Evolutionary conservation across 1,140 invertebrate genomes (phyloP).

Genomic region (Drosophila lowei): DNA sequence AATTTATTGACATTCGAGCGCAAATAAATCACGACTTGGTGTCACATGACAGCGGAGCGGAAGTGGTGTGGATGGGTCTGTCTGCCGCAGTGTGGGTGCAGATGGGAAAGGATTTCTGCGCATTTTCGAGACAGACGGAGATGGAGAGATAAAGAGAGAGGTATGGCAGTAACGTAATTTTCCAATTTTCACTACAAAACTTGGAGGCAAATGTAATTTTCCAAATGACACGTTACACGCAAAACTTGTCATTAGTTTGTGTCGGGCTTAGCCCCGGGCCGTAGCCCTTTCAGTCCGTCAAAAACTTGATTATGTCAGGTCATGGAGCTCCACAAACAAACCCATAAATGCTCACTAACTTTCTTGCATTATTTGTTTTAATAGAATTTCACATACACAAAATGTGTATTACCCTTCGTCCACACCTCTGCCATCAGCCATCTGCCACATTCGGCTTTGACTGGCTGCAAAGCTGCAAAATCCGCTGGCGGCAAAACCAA

Average conservation of each 20-base stretch:
- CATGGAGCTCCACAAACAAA: slow-evolving; percentile 37
- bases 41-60: slow-evolving; percentile 43
- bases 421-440: slow-evolving; percentile 18
- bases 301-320: slow-evolving; percentile 50
- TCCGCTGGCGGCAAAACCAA: slow-evolving; percentile 49
- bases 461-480: slow-evolving; percentile 45
- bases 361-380: slow-evolving; percentile 63
- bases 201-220: slow-evolving; percentile 7
- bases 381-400: slow-evolving; percentile 56
- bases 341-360: slow-evolving; percentile 52
- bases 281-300: slow-evolving; percentile 20
- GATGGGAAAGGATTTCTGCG: slow-evolving; percentile 40
- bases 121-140: slow-evolving; percentile 24
- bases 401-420: slow-evolving; percentile 18
- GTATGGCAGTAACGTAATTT: neutral
- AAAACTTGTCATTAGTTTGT: slow-evolving; percentile 36
- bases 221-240: neutral
- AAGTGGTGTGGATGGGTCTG: slow-evolving; percentile 9
- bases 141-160: neutral
- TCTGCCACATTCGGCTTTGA: slow-evolving; percentile 30
- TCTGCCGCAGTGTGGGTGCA: slow-evolving; percentile 5
- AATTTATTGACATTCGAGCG: slow-evolving; percentile 47
- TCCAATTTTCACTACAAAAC: neutral
- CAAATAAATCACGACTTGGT: slow-evolving; percentile 54
- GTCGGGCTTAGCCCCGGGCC: too few species aligned